Base-by-base conservation (phyloP, 2,113 vertebrate genomes). In the Ciconia stormi region DNA sequence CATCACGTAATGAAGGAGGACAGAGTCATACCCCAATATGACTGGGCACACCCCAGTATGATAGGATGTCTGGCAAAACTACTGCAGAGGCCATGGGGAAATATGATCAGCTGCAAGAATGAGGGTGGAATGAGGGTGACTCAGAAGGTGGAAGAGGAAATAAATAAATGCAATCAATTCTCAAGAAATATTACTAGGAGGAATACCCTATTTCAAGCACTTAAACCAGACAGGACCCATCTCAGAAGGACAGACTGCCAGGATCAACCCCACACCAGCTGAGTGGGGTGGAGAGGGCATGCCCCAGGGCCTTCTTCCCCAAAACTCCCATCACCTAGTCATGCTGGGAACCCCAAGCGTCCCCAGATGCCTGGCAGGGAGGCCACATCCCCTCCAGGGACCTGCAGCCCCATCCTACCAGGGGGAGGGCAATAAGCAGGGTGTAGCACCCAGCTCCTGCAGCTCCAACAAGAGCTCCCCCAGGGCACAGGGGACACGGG, bases 361-460 rank as follows among this genome's bases (percentile, higher is more conserved):
- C 38, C 44, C 40, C 21, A 18, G n/a, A 46, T 22, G n/a, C 59
- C 82, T 78, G 42, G 32, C n/a, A 78, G 47, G 11, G 38, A 71
- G 40, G 40, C 13, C 59, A 66, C 5, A 6, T 73, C 19, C 44
- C 34, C 42, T 85, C 42, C 5, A 2, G 10, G 32, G 29, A 73
- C 36, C 58, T 71, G 23, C 62, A 83, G 46, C 46, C 26, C 25
- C 16, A 46, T 47, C 58, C 58, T 53, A 34, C 8, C 44, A 56
- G n/a, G 10, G 6, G 10, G 8, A 1, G 36, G 74, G 38, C 8
- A 4, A 5, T 44, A 85, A 79, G 52, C 0, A 0, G 34, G 4
- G 16, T 47, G 13, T 20, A 90, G 49, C 13, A 73, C 19, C 25
- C 1, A 4, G 34, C 25, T 85, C 34, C 38, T 67, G 29, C 30